Percentiles rank a stretch among this genome's conserved stretches.
Evolutionary conservation across 2,797 vertebrate genomes (phyloP).

Genomic region (Dermochelys coriacea): DNA sequence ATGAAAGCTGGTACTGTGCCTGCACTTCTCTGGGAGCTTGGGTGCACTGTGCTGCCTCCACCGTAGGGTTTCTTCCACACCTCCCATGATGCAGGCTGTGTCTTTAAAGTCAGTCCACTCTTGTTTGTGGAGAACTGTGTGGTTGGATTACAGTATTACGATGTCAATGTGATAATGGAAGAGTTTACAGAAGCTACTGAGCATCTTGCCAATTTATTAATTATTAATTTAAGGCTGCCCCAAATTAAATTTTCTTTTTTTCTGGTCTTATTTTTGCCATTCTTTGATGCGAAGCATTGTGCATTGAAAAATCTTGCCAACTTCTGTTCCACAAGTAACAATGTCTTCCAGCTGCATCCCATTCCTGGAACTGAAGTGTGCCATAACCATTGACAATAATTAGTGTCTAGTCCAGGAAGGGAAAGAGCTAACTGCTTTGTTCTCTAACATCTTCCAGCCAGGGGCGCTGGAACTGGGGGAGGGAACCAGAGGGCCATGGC

Average conservation of each 20-base stretch:
- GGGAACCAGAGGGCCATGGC: too few relatives aligned
- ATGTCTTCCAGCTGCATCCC: constrained; percentile 37
- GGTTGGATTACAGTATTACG: not conserved
- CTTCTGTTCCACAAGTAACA: constrained; percentile 43
- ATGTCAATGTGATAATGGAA: not conserved
- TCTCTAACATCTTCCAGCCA: not conserved
- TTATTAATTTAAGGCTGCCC: not conserved
- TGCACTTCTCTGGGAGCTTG: not conserved
- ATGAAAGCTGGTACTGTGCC: not conserved
- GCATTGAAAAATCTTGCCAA: constrained; percentile 21
- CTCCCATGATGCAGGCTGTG: not conserved
- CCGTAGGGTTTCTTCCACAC: not conserved
- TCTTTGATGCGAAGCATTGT: not conserved
- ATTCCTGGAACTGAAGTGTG: constrained; percentile 62
- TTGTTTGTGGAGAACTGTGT: not conserved
- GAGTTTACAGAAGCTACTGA: not conserved
- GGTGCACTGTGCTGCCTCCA: not conserved
- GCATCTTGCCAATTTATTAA: not conserved
- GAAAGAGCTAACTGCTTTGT: not conserved
- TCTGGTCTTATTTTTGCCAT: not conserved
- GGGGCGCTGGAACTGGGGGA: too few relatives aligned
- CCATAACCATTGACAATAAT: constrained; percentile 60
- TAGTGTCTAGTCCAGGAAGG: constrained; percentile 25
- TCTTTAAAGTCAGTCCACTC: not conserved
- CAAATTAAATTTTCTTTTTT: not conserved